These are phyloP conservation scores for Zophobas morio DNA, from an alignment of 1,140 invertebrate species.

Conservation along the genomic window DNA sequence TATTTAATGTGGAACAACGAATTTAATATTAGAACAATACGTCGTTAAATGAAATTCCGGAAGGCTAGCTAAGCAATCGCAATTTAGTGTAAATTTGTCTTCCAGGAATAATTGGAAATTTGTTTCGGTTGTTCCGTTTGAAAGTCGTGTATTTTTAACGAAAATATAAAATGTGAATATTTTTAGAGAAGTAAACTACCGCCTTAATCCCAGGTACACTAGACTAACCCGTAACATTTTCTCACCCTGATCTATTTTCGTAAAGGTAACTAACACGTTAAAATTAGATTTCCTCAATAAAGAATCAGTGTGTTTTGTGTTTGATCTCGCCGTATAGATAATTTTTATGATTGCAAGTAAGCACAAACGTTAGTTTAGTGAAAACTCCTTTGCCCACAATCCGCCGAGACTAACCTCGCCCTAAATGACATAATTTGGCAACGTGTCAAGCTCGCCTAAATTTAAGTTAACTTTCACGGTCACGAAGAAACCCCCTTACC, in stretches of 20 bases:
- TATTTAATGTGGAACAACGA: too few species aligned
- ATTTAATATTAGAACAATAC: too few species aligned
- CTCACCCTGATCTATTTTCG: constrained; percentile 25
- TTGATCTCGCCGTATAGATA: background rate
- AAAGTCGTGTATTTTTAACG: background rate
- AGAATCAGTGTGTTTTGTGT: background rate
- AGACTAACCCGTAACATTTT: constrained; percentile 13
- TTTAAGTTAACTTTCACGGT: constrained; percentile 17
- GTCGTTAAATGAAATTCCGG: too few species aligned
- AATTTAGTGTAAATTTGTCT: too few species aligned
- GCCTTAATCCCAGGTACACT: background rate
- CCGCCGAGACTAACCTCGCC: background rate
- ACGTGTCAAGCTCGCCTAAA: constrained; percentile 10
- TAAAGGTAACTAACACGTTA: background rate
- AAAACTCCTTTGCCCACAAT: too few species aligned
- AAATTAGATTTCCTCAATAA: constrained; percentile 21
- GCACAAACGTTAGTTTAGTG: constrained; percentile 1
- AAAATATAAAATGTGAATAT: background rate
- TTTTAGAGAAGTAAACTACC: background rate
- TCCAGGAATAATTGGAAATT: too few species aligned
- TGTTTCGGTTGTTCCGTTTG: too few species aligned
- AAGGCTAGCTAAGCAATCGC: too few species aligned
- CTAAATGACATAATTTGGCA: constrained; percentile 38
- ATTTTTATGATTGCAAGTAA: background rate
- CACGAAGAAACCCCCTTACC: background rate